phyloP scores from a whole-genome alignment of 2,888 invertebrate genomes.

The Caenorhabditis sp. region DNA sequence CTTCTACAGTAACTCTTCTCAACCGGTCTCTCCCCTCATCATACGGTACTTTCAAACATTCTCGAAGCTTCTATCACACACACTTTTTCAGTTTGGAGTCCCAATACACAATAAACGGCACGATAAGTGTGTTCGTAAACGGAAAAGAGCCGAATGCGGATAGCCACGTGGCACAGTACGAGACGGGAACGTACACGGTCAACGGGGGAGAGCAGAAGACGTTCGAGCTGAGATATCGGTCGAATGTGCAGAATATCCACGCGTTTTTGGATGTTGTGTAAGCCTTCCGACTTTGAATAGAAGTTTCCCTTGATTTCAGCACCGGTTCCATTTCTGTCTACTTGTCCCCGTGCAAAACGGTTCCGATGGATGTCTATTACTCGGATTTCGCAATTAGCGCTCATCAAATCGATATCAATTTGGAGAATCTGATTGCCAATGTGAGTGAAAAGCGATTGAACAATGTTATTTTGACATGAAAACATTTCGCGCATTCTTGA shows the following conservation, averaged over 20 bases:
- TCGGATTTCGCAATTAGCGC: not conserved
- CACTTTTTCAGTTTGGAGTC: constrained; percentile 23
- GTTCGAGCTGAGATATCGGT: constrained; percentile 26
- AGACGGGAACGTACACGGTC: constrained; percentile 15
- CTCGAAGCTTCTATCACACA: not conserved
- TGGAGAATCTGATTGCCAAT: constrained; percentile 40
- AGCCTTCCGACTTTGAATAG: constrained; percentile 5
- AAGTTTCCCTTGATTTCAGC: constrained; percentile 14
- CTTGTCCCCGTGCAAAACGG: constrained; percentile 20
- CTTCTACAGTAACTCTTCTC: constrained; percentile 30
- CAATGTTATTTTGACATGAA: no score
- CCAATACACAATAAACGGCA: constrained; percentile 18
- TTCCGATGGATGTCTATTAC: constrained; percentile 1
- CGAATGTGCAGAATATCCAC: constrained; percentile 11
- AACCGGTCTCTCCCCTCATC: constrained; percentile 32
- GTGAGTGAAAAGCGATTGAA: no score
- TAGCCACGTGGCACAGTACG: constrained; percentile 30
- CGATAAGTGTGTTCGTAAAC: constrained; percentile 27
- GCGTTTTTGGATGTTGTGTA: constrained; percentile 31
- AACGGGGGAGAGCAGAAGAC: constrained; percentile 3
- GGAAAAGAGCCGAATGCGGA: constrained; percentile 12
- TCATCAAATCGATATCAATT: constrained; percentile 30
- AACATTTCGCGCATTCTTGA: no score
- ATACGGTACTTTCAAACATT: constrained; percentile 18
- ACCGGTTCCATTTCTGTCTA: constrained; percentile 2